These are phyloP conservation scores for Calonectris borealis DNA, from an alignment of 2,113 vertebrate species.

Conservation along the genomic window DNA sequence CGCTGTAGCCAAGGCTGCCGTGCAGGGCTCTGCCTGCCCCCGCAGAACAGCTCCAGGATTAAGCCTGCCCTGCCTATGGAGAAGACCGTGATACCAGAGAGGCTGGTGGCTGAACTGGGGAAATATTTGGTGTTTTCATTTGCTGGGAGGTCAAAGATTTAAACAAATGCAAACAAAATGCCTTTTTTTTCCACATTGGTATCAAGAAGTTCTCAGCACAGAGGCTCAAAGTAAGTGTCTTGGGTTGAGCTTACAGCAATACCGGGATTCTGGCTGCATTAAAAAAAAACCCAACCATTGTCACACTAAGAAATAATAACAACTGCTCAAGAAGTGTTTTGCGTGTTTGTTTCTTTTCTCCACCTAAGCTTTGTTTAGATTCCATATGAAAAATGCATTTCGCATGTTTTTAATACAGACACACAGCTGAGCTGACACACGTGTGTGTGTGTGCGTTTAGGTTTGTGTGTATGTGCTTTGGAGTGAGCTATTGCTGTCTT, in stretches of 20 bases:
- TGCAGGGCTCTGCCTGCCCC: neutral
- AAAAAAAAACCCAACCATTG: neutral
- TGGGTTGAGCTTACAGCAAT: neutral
- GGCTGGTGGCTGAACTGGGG: neutral
- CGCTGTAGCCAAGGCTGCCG: neutral
- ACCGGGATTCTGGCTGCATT: neutral
- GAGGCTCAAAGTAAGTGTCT: neutral
- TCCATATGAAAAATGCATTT: neutral
- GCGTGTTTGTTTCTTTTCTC: neutral
- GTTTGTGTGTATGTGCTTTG: neutral
- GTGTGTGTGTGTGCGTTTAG: neutral
- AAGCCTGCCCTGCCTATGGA: neutral
- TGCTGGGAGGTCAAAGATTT: neutral
- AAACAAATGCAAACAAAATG: neutral
- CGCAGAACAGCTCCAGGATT: neutral
- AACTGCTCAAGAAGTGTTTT: neutral
- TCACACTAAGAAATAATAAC: neutral
- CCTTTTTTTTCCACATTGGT: neutral
- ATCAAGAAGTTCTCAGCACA: neutral
- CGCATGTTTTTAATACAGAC: conserved; percentile 8
- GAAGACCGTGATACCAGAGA: neutral
- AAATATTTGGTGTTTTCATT: neutral
- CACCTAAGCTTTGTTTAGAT: neutral
- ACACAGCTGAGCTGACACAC: neutral
- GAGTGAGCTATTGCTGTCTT: neutral